A percentile compares a stretch with the other conserved stretches of the same genome.
phyloP scores from a whole-genome alignment of 2,888 invertebrate species.

The Scrobipalpa atriplicella region DNA sequence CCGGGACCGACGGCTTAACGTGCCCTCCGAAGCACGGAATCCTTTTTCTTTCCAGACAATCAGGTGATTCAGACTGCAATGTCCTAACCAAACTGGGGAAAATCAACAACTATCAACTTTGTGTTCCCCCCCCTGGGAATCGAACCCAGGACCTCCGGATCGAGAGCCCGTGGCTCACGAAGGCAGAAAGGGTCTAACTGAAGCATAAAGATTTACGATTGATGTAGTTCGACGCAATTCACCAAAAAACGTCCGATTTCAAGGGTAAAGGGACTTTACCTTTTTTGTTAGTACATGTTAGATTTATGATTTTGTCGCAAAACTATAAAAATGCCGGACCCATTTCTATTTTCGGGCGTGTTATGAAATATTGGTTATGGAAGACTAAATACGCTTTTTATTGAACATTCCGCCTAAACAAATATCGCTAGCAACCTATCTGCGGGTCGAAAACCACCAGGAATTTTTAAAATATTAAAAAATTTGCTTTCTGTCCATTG shows the following conservation, averaged over 20 bases:
- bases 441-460: not conserved
- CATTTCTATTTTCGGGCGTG: slow-evolving; percentile 2
- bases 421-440: not conserved
- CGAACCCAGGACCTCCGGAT: too few species aligned
- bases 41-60: too few species aligned
- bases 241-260: not conserved
- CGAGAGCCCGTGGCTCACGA: too few species aligned
- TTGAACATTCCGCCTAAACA: slow-evolving; percentile 3
- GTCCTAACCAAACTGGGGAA: too few species aligned
- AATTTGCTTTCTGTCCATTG: too few species aligned
- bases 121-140: too few species aligned
- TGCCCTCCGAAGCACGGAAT: too few species aligned
- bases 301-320: slow-evolving; percentile 3
- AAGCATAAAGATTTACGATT: not conserved
- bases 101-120: too few species aligned
- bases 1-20: too few species aligned
- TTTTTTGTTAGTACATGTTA: not conserved
- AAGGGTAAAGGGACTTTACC: not conserved
- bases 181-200: not conserved
- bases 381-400: slow-evolving; percentile 6
- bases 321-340: slow-evolving; percentile 7
- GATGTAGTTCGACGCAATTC: slow-evolving; percentile 8
- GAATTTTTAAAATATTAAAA: too few species aligned
- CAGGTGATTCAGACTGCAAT: too few species aligned
- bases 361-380: not conserved